Percentiles rank a stretch among this genome's conserved stretches.
These are phyloP conservation scores for Valencia hispanica DNA, from an alignment of 2,797 vertebrate genomes.

Conservation along the genomic window DNA sequence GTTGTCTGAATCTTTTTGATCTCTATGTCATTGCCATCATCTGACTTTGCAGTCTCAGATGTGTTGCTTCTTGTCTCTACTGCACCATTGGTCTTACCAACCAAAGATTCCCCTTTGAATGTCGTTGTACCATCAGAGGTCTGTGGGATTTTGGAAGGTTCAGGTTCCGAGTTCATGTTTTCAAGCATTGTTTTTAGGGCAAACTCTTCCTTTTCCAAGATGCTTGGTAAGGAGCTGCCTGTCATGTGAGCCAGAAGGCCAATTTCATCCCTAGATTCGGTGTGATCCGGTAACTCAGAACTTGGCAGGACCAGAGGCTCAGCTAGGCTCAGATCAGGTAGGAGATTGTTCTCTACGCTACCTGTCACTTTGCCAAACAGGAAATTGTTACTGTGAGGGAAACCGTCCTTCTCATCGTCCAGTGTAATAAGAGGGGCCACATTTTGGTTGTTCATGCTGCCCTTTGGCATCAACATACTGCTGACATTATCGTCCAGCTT, in stretches of 20 bases:
- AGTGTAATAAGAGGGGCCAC: conserved; percentile 91
- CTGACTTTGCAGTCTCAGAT: conserved; percentile 88
- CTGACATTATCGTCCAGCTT: conserved; percentile 82
- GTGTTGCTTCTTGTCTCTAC: conserved; percentile 83
- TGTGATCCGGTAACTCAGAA: conserved; percentile 78
- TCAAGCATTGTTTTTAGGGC: conserved; percentile 86
- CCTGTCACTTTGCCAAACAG: conserved; percentile 87
- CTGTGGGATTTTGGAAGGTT: conserved; percentile 77
- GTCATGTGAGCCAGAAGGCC: conserved; percentile 89
- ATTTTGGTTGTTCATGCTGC: conserved; percentile 84
- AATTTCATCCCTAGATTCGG: conserved; percentile 84
- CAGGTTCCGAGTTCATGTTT: conserved; percentile 77
- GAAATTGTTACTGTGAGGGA: conserved; percentile 83
- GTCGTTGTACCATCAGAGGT: conserved; percentile 76
- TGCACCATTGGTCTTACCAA: conserved; percentile 47
- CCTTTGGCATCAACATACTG: conserved; percentile 72
- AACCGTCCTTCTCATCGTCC: conserved; percentile 90
- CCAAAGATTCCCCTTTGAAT: conserved; percentile 76
- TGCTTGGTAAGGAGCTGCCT: conserved; percentile 77
- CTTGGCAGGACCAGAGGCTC: conserved; percentile 85
- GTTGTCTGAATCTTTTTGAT: conserved; percentile 92
- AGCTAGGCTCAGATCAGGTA: conserved; percentile 85
- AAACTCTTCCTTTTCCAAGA: conserved; percentile 90
- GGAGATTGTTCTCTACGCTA: conserved; percentile 84
- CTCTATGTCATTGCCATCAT: conserved; percentile 90